Evolutionary conservation across 1,140 invertebrate genomes (phyloP), one percentile per base, ranked within the genome.

Genomic region (Zaprionus gabonicus): DNA sequence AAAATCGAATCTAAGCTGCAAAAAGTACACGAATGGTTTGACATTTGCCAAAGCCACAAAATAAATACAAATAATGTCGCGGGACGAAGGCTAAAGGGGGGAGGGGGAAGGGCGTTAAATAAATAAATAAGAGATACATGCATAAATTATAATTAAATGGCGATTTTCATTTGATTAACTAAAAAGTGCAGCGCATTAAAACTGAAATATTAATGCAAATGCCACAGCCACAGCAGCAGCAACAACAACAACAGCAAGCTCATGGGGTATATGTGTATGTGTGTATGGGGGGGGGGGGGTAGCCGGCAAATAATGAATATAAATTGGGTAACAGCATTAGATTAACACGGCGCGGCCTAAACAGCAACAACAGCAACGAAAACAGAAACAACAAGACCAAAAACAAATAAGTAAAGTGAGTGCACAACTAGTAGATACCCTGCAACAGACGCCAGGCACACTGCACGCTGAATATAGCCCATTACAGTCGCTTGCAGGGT

Each of bases 111-210:
- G 41, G 44, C 5, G 27, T 23, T 41, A 80, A 76, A 77, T 80
- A 76, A 83, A 80, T 82, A 82, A 80, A 83, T 84, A 75, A 31
- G 49, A 69, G 68, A 25, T 41, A n/a, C 17, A 83, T 41, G 15
- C 25, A 83, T 80, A 86, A 87, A 75, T 82, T 82, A 87, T 86
- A 86, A 87, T 87, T 87, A 87, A 88, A 87, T 78, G 70, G 71
- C 76, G 80, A 87, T 80, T 69, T 87, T 71, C 76, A 64, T 69
- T 78, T 83, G 66, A 86, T 86, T 72, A 82, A 71, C 76, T 66
- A 71, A 79, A 82, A 64, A 71, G 53, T 51, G 38, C 51, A 68
- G 36, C 49, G 53, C 63, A 72, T 72, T 68, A 69, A 64, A 62
- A 65, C 38, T 71, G 10, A 71, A 71, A 71, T 71, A 71, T 58